A percentile compares a stretch with the other conserved stretches of the same genome.
Evolutionary conservation across 2,797 vertebrate species (phyloP).

Genomic region (Anolis apletophallus): DNA sequence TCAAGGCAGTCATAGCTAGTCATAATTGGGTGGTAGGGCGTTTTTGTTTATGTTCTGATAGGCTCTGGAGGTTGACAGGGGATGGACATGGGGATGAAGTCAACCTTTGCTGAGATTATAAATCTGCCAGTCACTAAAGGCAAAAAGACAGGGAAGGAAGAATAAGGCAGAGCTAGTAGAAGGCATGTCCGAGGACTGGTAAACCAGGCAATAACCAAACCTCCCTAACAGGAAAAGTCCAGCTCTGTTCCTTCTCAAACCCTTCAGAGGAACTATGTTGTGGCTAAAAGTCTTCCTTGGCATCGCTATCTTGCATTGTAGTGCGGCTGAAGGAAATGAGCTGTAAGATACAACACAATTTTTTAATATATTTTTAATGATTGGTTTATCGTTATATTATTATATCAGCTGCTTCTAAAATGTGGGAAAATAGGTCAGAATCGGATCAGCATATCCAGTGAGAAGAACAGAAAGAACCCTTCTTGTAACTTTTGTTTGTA

Average conservation of each 20-base stretch:
- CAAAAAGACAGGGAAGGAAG: constrained; percentile 8
- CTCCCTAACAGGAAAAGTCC: not conserved
- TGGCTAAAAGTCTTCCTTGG: constrained; percentile 57
- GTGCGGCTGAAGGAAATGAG: constrained; percentile 58
- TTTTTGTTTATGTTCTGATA: constrained; percentile 9
- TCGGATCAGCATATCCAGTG: not conserved
- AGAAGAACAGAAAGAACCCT: not conserved
- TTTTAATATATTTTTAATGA: not conserved
- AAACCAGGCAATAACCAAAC: not conserved
- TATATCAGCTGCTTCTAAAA: not conserved
- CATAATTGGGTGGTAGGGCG: not conserved
- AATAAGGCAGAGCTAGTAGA: not conserved
- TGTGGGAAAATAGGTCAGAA: not conserved
- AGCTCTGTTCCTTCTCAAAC: constrained; percentile 24
- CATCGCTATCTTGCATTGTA: constrained; percentile 52
- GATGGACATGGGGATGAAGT: constrained; percentile 50
- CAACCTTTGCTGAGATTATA: constrained; percentile 65
- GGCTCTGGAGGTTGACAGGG: constrained; percentile 8
- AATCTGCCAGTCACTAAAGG: constrained; percentile 44
- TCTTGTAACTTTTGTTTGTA: not conserved
- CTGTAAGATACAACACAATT: constrained; percentile 66
- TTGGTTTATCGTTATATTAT: not conserved
- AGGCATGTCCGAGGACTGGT: constrained; percentile 23
- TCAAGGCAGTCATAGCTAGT: not conserved
- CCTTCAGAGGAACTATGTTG: constrained; percentile 57